Evolutionary conservation across 1,140 invertebrate genomes (phyloP).

Genomic region (Drosophila sturtevanti): DNA sequence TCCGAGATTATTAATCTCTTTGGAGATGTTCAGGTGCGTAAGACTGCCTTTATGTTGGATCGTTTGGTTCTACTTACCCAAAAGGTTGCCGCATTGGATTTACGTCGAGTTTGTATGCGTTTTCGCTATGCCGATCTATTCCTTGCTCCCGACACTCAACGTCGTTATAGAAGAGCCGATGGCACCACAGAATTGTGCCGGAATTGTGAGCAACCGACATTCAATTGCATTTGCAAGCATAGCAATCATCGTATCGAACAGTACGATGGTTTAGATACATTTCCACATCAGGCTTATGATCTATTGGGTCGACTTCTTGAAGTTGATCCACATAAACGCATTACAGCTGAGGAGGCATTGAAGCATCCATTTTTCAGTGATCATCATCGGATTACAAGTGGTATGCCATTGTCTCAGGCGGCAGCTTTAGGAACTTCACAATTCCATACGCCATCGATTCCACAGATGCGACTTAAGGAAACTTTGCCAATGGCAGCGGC

Average conservation of each 20-base stretch:
- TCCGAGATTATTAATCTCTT: conserved; percentile 93
- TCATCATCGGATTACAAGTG: conserved; percentile 50
- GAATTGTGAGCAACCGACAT: conserved; percentile 70
- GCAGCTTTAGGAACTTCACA: not conserved
- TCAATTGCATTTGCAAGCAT: conserved; percentile 72
- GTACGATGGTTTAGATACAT: conserved; percentile 65
- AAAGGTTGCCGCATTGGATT: conserved; percentile 83
- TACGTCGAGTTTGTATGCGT: conserved; percentile 84
- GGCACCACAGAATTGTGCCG: conserved; percentile 68
- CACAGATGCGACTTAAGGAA: conserved; percentile 20
- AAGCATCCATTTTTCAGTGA: conserved; percentile 93
- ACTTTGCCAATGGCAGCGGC: conserved; percentile 16
- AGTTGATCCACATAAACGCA: conserved; percentile 98
- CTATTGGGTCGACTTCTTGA: conserved; percentile 99
- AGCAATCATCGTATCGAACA: conserved; percentile 50
- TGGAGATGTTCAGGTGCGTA: conserved; percentile 88
- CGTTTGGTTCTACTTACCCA: conserved; percentile 85
- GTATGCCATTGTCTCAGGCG: conserved; percentile 23
- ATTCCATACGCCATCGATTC: not conserved
- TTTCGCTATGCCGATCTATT: conserved; percentile 74
- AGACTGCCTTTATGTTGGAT: conserved; percentile 87
- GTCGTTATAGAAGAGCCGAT: conserved; percentile 56
- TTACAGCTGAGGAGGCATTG: conserved; percentile 97
- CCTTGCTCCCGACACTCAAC: conserved; percentile 52
- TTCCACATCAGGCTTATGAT: conserved; percentile 91